Evolutionary conservation across 2,888 invertebrate species (phyloP).

Genomic region (Chironomus riparius): DNA sequence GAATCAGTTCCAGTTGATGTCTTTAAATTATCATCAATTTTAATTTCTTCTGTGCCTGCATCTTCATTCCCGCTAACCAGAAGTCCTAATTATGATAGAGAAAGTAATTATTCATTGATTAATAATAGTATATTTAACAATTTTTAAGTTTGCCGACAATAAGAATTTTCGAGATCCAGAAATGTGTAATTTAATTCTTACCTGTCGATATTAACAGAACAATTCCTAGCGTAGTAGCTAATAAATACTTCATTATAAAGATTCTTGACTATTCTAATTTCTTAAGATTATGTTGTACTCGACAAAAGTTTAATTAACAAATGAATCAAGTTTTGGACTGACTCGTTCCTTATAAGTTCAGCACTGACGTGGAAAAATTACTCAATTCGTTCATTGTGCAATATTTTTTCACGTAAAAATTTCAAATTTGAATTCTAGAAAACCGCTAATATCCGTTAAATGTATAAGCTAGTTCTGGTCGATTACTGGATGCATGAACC

Average conservation of each 20-base stretch:
- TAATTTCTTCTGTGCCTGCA: conserved; percentile 44
- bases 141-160: not conserved
- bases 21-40: conserved; percentile 29
- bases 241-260: conserved; percentile 20
- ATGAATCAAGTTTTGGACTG: not conserved
- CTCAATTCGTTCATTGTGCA: too few relatives aligned
- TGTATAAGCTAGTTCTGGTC: too few relatives aligned
- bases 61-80: conserved; percentile 43
- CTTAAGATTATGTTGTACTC: not conserved
- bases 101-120: not conserved
- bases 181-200: not conserved
- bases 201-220: conserved; percentile 16
- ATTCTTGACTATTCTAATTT: not conserved
- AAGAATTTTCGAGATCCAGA: not conserved
- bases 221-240: conserved; percentile 11
- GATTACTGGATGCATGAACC: too few relatives aligned
- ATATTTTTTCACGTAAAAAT: too few relatives aligned
- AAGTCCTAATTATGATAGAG: not conserved
- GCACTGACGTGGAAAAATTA: too few relatives aligned
- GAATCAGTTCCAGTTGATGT: conserved; percentile 78
- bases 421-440: too few relatives aligned
- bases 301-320: not conserved
- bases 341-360: too few relatives aligned
- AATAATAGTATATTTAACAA: not conserved
- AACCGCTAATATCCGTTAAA: too few relatives aligned